Percentiles rank a stretch among this genome's conserved stretches.
phyloP scores from a whole-genome alignment of 2,113 vertebrate species.

The Plestiodon gilberti region DNA sequence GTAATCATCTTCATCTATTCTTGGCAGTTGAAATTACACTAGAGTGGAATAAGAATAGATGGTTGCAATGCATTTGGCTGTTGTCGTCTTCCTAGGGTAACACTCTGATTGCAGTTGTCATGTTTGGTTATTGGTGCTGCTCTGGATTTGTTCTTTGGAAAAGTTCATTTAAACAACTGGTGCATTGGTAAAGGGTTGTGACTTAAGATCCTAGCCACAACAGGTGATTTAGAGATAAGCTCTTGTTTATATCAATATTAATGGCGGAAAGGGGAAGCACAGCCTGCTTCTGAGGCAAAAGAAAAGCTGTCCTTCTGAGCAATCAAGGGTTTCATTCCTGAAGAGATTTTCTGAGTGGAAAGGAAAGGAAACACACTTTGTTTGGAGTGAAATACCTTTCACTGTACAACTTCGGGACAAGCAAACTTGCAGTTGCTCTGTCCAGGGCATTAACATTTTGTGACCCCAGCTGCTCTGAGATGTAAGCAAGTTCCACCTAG shows the following conservation, averaged over 20 bases:
- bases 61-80: neutral
- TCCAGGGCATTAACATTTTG: neutral
- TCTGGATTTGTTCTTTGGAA: neutral
- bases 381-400: slow-evolving; percentile 39
- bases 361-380: neutral
- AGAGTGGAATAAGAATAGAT: neutral
- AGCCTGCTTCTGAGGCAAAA: neutral
- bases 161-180: neutral
- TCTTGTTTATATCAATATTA: neutral
- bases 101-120: neutral
- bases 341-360: neutral
- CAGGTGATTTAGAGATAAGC: neutral
- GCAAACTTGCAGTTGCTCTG: slow-evolving; percentile 27
- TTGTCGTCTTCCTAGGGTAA: neutral
- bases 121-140: neutral
- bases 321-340: too few relatives aligned
- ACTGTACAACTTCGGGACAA: slow-evolving; percentile 38
- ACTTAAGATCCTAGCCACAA: neutral
- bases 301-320: neutral
- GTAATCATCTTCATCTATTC: slow-evolving; percentile 3
- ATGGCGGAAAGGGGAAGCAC: neutral
- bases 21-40: neutral
- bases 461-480: neutral
- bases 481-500: neutral
- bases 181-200: neutral